Evolutionary conservation across 2,888 invertebrate genomes (phyloP), one percentile per base, ranked within the genome.

Genomic region (Pandemis corylana): DNA sequence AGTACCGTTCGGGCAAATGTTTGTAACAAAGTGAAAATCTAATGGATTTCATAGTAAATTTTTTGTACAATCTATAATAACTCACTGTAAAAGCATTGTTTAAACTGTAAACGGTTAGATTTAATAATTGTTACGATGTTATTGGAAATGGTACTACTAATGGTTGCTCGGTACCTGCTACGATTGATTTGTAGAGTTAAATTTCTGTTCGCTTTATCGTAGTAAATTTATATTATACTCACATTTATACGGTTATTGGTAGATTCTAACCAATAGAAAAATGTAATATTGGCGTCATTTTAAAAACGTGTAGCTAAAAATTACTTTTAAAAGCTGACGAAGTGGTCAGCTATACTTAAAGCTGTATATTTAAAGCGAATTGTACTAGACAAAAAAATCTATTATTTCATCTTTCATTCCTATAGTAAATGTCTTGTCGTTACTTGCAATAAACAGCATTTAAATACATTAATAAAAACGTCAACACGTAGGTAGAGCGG

Each of bases 401-500:
- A 7, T 56, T 56, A 56, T 15, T 56, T 56, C 56, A 56, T 15
- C 56, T 56, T 6, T 56, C 56, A 3, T 56, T 20, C 7, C 7
- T 56, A 9, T 7, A 7, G 20, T 56, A 56, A 56, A 56, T 9
- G 56, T 56, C 56, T 56, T 56, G 59, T 59, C 59, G 59, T 5
- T 59, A 59, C 59, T 36, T 42, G 42, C 49, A 28, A 72, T 68
- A 63, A 62, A 72, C 44, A 53, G 53, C 68, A 72, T 68, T 72
- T 42, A 20, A 67, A 67, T 70, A 28, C 66, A 68, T n/a, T 67
- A 64, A 69, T 74, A 69, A 69, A 74, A 73, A 64, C 68, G 68
- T 68, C 73, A 69, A 74, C 69, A 65, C 49, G 53, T 72, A 68
- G 88, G 89, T 89, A 81, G 84, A 88, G 84, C 89, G 91, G 90